Evolutionary conservation across 2,113 vertebrate genomes (phyloP).

Genomic region (Albula glossodonta): DNA sequence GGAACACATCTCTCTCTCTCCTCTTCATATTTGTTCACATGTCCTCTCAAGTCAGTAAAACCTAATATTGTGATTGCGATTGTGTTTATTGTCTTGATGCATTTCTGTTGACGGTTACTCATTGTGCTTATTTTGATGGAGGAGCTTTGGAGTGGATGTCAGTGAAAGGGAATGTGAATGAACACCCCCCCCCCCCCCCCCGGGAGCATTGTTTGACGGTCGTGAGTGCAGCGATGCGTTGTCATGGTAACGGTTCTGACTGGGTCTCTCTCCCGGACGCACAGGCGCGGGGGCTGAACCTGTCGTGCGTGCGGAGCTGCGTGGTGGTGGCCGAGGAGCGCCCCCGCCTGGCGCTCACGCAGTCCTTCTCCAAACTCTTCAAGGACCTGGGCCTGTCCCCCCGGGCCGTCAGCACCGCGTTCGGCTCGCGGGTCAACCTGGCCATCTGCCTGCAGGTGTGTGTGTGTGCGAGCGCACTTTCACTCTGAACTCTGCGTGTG

Average conservation of each 20-base stretch:
- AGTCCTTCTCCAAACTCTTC: slow-evolving; percentile 97
- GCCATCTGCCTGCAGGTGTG: slow-evolving; percentile 93
- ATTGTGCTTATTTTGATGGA: neutral
- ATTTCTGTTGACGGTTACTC: neutral
- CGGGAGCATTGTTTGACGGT: neutral
- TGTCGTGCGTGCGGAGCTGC: slow-evolving; percentile 90
- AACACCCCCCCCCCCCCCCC: too few relatives aligned
- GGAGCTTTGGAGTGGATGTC: neutral
- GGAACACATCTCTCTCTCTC: neutral
- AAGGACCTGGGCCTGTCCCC: slow-evolving; percentile 91
- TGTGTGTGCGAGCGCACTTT: neutral
- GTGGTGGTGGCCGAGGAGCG: slow-evolving; percentile 94
- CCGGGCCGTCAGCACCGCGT: slow-evolving; percentile 93
- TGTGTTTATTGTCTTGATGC: neutral
- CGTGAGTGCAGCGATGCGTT: neutral
- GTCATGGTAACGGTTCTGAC: neutral
- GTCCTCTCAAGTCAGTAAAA: neutral
- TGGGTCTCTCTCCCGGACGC: neutral
- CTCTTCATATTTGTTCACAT: neutral
- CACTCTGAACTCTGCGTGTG: neutral
- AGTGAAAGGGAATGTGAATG: neutral
- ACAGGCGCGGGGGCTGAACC: slow-evolving; percentile 88
- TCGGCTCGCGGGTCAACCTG: slow-evolving; percentile 92
- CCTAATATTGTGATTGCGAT: neutral
- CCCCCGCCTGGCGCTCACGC: slow-evolving; percentile 83